Evolutionary conservation across 1,140 invertebrate genomes (phyloP).

Genomic region (Drosophila nasuta): DNA sequence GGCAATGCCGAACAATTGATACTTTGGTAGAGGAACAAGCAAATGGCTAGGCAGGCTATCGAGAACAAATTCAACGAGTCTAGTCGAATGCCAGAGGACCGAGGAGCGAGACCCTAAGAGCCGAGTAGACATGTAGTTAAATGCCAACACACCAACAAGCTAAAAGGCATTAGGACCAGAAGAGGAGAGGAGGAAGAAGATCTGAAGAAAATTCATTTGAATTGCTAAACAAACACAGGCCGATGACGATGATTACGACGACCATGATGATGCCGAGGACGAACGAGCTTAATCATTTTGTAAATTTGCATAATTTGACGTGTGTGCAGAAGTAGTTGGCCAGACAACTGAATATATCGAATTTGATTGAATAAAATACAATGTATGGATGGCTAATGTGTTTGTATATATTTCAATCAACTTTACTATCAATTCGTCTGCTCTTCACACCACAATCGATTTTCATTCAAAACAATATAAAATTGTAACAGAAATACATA

Average conservation of each 20-base stretch:
- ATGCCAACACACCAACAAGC: conserved; percentile 36
- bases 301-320: conserved; percentile 82
- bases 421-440: conserved; percentile 26
- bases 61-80: conserved; percentile 64
- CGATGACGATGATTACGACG: conserved; percentile 32
- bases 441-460: conserved; percentile 32
- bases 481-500: background rate
- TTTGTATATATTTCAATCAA: conserved; percentile 55
- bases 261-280: conserved; percentile 13
- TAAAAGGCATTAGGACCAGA: conserved; percentile 31
- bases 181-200: conserved; percentile 15
- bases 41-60: conserved; percentile 50
- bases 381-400: conserved; percentile 31
- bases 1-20: conserved; percentile 77
- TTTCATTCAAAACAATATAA: background rate
- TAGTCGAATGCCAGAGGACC: conserved; percentile 1
- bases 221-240: conserved; percentile 77
- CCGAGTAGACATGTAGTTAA: conserved; percentile 61
- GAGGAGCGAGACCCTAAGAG: conserved; percentile 20
- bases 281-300: conserved; percentile 76
- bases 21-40: conserved; percentile 57
- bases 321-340: conserved; percentile 36
- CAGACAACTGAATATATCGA: conserved; percentile 32
- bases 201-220: conserved; percentile 70
- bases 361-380: conserved; percentile 12